Evolutionary conservation across 2,113 vertebrate species (phyloP).

Genomic region (Catharus minimus): DNA sequence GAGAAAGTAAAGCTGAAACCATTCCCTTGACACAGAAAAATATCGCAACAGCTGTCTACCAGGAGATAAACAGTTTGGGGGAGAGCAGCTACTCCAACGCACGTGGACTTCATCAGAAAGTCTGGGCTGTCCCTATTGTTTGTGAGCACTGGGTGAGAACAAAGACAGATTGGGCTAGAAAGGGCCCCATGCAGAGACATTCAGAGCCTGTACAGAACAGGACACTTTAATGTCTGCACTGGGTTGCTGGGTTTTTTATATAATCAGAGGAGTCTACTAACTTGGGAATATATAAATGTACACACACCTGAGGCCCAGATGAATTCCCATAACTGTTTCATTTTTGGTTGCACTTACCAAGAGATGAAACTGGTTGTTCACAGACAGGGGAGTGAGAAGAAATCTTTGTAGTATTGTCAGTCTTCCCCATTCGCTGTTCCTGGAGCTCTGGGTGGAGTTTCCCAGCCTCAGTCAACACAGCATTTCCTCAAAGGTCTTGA

Average conservation of each 20-base stretch:
- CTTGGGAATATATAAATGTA: neutral
- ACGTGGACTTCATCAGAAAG: slow-evolving; percentile 38
- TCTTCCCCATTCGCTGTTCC: neutral
- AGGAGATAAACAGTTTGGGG: neutral
- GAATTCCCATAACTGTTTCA: neutral
- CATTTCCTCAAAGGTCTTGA: neutral
- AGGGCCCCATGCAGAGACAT: slow-evolving; percentile 25
- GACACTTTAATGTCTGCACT: neutral
- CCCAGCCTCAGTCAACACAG: neutral
- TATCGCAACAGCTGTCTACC: neutral
- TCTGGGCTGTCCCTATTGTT: slow-evolving; percentile 48
- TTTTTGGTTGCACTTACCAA: neutral
- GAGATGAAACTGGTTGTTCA: neutral
- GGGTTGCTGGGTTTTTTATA: neutral
- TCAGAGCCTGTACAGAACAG: slow-evolving; percentile 10
- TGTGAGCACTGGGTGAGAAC: slow-evolving; percentile 37
- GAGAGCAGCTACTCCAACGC: neutral
- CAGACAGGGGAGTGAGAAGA: neutral
- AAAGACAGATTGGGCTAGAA: slow-evolving; percentile 64
- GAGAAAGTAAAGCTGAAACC: neutral
- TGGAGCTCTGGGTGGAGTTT: neutral
- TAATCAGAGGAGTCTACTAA: neutral
- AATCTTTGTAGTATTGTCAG: neutral
- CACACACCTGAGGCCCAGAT: neutral
- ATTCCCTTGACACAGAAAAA: neutral